A percentile compares a stretch with the other conserved stretches of the same genome.
phyloP scores from a whole-genome alignment of 2,888 invertebrate species.

The Ferrisia virgata region DNA sequence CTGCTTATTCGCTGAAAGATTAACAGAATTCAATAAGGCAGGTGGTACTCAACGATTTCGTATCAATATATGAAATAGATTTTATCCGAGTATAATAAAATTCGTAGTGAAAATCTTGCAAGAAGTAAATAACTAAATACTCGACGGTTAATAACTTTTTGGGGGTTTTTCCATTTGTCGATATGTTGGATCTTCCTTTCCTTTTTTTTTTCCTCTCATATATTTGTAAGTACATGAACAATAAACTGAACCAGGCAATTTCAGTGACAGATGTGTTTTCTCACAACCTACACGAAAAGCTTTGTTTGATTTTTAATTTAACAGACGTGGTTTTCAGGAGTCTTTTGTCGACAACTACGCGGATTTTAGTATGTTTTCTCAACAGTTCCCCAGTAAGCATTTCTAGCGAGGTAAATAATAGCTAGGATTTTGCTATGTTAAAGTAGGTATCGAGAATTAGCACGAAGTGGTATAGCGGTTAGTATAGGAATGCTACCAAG shows the following conservation, averaged over 20 bases:
- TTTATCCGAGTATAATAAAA: neutral
- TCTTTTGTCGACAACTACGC: neutral
- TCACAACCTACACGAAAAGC: conserved; percentile 19
- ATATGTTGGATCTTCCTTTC: neutral
- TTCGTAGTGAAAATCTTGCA: neutral
- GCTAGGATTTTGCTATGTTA: neutral
- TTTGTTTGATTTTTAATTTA: conserved; percentile 25
- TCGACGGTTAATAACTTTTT: neutral
- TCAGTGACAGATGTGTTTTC: conserved; percentile 21
- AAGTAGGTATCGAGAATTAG: conserved; percentile 18
- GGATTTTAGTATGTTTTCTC: neutral
- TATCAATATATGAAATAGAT: no score
- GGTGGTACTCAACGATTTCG: no score
- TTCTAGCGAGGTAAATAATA: conserved; percentile 20
- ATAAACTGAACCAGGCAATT: conserved; percentile 11
- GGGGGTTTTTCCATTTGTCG: neutral
- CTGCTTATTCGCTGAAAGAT: no score
- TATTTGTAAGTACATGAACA: neutral
- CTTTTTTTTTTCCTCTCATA: neutral
- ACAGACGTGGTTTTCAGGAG: conserved; percentile 14
- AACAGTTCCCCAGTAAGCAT: neutral
- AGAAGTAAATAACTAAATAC: neutral
- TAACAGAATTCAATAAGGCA: neutral
- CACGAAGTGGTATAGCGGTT: neutral
- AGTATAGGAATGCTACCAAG: neutral